Evolutionary conservation across 23 tunicate genomes (phyloP), one percentile per base, ranked within the genome.

Genomic region (Styela plicata): DNA sequence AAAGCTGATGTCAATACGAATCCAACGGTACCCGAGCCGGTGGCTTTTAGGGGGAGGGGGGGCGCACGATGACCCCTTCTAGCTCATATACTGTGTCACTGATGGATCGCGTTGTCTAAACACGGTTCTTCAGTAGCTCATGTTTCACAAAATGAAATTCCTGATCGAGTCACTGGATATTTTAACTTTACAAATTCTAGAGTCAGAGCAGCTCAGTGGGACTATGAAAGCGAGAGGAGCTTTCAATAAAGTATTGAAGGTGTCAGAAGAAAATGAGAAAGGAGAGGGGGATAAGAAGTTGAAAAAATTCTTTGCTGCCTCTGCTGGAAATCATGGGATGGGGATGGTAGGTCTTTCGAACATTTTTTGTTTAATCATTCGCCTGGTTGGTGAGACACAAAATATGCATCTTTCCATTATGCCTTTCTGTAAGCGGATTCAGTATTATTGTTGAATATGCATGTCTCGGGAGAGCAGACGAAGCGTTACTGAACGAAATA

Each of bases 311-410:
- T 85, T 87, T 5, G 88, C 98, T 2, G 98, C 98, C n/a, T 93
- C 98, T 1, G 77, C 91, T 21, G 98, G 98, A 1, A 94, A 94
- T 69, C 98, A 94, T 79, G 98, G 91, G 32, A 67, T 89, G 82
- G 98, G 85, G 19, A 76, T 76, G 81, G 81, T 76, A 21, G 0
- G 81, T 33, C 57, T 5, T 44, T 5, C 13, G 7, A 44, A 5
- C 57, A 44, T 44, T 5, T 44, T 44, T 44, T n/a, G n/a, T n/a
- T n/a, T n/a, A n/a, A n/a, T n/a, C n/a, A n/a, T n/a, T n/a, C n/a
- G n/a, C n/a, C n/a, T n/a, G n/a, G n/a, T n/a, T n/a, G n/a, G n/a
- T n/a, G n/a, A n/a, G n/a, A n/a, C n/a, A n/a, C n/a, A n/a, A n/a
- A n/a, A n/a, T n/a, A n/a, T n/a, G n/a, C n/a, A n/a, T n/a, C n/a